Evolutionary conservation across 2,888 invertebrate genomes (phyloP).

Genomic region (Latrodectus hesperus): DNA sequence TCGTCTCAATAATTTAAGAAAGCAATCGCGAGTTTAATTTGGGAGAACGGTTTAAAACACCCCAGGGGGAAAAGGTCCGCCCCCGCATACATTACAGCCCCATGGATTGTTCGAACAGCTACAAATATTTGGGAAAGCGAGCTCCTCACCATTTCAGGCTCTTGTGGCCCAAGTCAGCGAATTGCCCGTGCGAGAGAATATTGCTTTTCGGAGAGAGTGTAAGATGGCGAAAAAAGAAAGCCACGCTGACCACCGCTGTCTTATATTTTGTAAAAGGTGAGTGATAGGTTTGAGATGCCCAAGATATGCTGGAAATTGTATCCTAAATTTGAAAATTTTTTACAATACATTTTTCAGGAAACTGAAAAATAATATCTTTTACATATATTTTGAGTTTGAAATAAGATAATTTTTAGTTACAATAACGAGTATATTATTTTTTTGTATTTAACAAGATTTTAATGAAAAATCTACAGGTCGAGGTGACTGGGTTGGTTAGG

Average conservation of each 20-base stretch:
- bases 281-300: no score
- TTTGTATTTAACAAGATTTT: no score
- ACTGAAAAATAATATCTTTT: no score
- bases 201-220: neutral
- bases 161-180: conserved; percentile 4
- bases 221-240: neutral
- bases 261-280: neutral
- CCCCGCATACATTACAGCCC: conserved; percentile 50
- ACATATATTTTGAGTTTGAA: no score
- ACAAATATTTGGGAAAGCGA: conserved; percentile 14
- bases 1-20: conserved; percentile 62
- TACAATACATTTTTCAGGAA: no score
- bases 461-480: no score
- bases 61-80: conserved; percentile 36
- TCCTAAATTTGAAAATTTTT: no score
- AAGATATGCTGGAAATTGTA: no score
- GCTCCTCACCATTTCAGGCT: neutral
- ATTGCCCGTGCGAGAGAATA: neutral
- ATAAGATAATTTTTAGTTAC: no score
- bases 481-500: no score
- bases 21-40: conserved; percentile 63
- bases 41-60: conserved; percentile 60
- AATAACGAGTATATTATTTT: no score
- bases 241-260: neutral
- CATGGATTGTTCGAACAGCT: conserved; percentile 44